Conservation (phyloP, 2,113 vertebrate genomes). For the Pelvicachromis taeniatus region DNA sequence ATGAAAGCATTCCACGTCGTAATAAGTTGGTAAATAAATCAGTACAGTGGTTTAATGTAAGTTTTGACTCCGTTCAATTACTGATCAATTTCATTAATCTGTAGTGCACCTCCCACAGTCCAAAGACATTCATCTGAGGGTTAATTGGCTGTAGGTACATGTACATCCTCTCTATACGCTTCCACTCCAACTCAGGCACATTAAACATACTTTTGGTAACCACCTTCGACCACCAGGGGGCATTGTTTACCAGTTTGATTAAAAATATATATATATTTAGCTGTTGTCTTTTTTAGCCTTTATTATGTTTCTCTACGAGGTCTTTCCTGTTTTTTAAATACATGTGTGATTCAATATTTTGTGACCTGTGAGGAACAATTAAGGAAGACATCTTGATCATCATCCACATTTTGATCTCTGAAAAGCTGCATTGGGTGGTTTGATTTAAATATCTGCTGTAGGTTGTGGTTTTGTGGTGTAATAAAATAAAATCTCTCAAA, state of each 20-base stretch:
- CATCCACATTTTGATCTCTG: background rate
- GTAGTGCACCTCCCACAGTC: background rate
- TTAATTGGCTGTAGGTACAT: background rate
- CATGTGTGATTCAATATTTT: background rate
- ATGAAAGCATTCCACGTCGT: background rate
- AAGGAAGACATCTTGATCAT: background rate
- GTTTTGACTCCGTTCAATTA: background rate
- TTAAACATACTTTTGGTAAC: background rate
- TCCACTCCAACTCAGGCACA: background rate
- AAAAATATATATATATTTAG: background rate
- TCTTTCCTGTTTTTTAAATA: background rate
- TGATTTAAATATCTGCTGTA: accelerated
- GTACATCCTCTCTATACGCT: background rate
- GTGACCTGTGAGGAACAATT: background rate
- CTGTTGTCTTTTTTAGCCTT: background rate
- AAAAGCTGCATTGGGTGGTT: background rate
- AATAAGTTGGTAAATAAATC: slow-evolving; percentile 34
- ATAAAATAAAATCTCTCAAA: background rate
- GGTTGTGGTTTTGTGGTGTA: background rate
- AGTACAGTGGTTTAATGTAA: background rate
- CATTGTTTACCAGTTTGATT: background rate
- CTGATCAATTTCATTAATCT: background rate
- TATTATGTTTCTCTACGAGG: background rate
- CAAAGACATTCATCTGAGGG: background rate
- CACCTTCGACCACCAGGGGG: background rate